phyloP scores from a whole-genome alignment of 2,797 vertebrate genomes.

The Sebastes elongatus region DNA sequence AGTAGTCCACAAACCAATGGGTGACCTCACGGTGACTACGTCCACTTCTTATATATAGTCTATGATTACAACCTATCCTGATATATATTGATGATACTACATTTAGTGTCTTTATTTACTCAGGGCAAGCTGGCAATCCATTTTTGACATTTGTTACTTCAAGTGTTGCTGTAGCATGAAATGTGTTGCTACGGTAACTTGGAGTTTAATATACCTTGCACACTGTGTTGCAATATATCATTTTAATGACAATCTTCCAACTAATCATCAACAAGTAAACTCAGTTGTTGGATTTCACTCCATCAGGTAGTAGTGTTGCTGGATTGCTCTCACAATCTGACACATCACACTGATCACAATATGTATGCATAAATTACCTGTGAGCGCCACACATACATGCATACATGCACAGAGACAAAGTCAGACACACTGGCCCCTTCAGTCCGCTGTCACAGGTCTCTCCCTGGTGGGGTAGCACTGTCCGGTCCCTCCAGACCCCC shows the following conservation, averaged over 20 bases:
- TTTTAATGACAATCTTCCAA: background rate
- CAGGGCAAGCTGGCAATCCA: background rate
- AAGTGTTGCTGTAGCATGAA: background rate
- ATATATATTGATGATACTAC: background rate
- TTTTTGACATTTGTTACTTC: background rate
- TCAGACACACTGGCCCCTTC: constrained; percentile 46
- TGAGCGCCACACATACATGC: constrained; percentile 32
- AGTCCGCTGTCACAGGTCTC: constrained; percentile 66
- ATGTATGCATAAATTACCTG: constrained; percentile 46
- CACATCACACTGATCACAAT: constrained; percentile 16
- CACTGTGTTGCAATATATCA: background rate
- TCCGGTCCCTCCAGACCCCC: constrained; percentile 77
- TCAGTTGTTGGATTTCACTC: background rate
- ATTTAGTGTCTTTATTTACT: background rate
- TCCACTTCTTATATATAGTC: too few relatives aligned
- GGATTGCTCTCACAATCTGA: background rate
- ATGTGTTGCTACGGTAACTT: background rate
- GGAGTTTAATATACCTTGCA: background rate
- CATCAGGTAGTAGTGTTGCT: background rate
- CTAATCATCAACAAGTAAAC: background rate
- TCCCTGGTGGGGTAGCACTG: constrained; percentile 63
- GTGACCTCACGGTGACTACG: too few relatives aligned
- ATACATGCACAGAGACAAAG: constrained; percentile 44
- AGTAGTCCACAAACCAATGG: too few relatives aligned
- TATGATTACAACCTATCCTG: background rate